Base-by-base conservation (phyloP, 2,888 invertebrate genomes). In the Xestia sexstrigata region DNA sequence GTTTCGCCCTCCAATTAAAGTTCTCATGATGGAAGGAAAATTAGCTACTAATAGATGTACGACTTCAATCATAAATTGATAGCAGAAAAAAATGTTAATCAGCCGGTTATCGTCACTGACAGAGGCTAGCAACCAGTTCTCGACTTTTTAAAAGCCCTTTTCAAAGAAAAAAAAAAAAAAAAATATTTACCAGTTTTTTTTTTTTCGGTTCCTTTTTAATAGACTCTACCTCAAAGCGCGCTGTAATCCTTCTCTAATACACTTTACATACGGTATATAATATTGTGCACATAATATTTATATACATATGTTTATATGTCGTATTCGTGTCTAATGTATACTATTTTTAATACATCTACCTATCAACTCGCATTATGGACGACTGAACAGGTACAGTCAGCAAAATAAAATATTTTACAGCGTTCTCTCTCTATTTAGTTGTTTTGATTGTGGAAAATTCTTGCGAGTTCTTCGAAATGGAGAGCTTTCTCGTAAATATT, bases 301-400 rank as follows among this genome's bases (percentile, higher is more conserved):
- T 74, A 70, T 81, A 82, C 88, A 80, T 92, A 91, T 91, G 35
- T 80, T 79, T 89, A 93, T 94, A 94, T 95, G 94, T 95, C 95
- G 93, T 94, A 93, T 93, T 93, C 93, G 91, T 91, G 95, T 95
- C 96, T 96, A 95, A 96, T 96, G 95, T 96, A 96, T 96, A 96
- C 96, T 96, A 96, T 96, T 96, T 94, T 96, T 96, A 96, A 96
- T 96, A 96, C 96, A 96, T 96, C 96, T 95, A 96, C 96, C 96
- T 96, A 96, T 96, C 96, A 96, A 96, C 96, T 96, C 96, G 93
- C 93, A 95, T 96, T 96, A 96, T 96, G 95, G 96, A 96, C 96
- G 95, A 95, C 93, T 93, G 95, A 95, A 93, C 93, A 91, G 76
- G 92, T 93, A 96, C 74, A 58, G 93, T 89, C 70, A 6, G 92